Evolutionary conservation across 2,888 invertebrate genomes (phyloP).

Genomic region (Drosophila crucigera): DNA sequence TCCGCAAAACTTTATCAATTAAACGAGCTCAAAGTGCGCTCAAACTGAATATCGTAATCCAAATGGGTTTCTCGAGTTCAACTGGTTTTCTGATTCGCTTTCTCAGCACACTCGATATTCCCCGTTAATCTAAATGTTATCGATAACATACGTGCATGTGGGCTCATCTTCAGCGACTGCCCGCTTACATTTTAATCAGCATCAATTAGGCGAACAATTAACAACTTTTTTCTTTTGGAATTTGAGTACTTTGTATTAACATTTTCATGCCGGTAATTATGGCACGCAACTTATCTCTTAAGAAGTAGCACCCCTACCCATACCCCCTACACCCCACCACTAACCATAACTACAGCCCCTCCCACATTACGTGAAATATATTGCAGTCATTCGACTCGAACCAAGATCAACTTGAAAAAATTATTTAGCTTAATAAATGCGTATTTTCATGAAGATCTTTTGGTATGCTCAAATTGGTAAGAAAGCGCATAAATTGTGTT

Average conservation of each 20-base stretch:
- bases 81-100: background rate
- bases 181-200: constrained; percentile 2
- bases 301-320: background rate
- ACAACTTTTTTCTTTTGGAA: constrained; percentile 34
- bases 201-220: constrained; percentile 67
- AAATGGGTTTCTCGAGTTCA: background rate
- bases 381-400: constrained; percentile 8
- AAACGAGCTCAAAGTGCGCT: constrained; percentile 2
- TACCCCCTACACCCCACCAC: background rate
- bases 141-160: background rate
- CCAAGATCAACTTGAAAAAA: background rate
- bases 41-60: background rate
- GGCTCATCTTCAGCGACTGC: constrained; percentile 33
- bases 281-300: constrained; percentile 39
- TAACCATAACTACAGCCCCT: background rate
- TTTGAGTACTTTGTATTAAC: constrained; percentile 54
- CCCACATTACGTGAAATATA: background rate
- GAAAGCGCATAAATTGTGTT: background rate
- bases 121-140: background rate
- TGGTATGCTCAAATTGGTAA: background rate
- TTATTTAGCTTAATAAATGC: constrained; percentile 3
- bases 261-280: constrained; percentile 53
- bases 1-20: background rate
- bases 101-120: background rate
- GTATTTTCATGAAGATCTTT: background rate